Percentiles rank a stretch among this genome's conserved stretches.
phyloP scores from a whole-genome alignment of 2,797 vertebrate genomes.

The Columba guinea region DNA sequence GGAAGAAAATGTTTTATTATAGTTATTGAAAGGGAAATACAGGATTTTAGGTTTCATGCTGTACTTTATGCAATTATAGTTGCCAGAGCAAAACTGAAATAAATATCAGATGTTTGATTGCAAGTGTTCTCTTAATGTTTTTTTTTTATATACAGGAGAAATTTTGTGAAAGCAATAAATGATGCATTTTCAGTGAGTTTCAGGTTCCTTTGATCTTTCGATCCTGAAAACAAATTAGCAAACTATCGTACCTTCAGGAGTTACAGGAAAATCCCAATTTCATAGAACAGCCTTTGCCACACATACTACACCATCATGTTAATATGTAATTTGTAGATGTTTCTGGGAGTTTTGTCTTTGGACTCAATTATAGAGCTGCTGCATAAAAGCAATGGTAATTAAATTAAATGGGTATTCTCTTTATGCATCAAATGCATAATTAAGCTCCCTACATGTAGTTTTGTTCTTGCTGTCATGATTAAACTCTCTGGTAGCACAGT shows the following conservation, averaged over 20 bases:
- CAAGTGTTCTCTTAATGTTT: neutral
- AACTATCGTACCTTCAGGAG: neutral
- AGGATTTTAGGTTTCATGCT: neutral
- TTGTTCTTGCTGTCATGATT: conserved; percentile 41
- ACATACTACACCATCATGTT: neutral
- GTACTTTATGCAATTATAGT: neutral
- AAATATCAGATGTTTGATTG: neutral
- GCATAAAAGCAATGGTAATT: conserved; percentile 49
- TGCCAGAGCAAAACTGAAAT: neutral
- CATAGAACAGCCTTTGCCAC: neutral
- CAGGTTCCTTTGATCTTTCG: neutral
- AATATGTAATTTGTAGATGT: neutral
- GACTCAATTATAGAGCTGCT: neutral
- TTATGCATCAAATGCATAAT: conserved; percentile 32
- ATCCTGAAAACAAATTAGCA: neutral
- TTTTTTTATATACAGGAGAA: neutral
- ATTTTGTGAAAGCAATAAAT: neutral
- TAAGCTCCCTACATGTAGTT: conserved; percentile 39
- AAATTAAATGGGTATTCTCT: conserved; percentile 56
- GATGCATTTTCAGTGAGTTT: neutral
- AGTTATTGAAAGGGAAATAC: neutral
- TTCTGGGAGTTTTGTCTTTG: conserved; percentile 26
- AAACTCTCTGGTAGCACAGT: conserved; percentile 13
- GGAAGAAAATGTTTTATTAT: neutral
- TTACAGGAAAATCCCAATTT: neutral